These are phyloP conservation scores for Mechanitis mazaeus DNA, from an alignment of 2,888 invertebrate genomes.

Conservation along the genomic window DNA sequence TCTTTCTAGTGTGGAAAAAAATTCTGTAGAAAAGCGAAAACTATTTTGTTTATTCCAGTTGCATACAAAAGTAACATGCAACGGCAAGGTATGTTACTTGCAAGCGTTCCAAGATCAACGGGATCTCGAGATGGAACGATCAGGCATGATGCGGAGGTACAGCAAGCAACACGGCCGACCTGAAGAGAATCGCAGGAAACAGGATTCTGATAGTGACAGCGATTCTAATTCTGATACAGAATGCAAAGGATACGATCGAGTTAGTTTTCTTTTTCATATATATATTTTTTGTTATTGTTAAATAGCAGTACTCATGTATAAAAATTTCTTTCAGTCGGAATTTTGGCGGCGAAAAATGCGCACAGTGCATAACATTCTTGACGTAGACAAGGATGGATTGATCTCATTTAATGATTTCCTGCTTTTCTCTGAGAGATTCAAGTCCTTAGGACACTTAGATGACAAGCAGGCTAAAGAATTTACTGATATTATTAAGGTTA, in stretches of 20 bases:
- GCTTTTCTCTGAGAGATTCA: slow-evolving; percentile 84
- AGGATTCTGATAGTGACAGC: slow-evolving; percentile 72
- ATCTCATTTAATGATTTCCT: slow-evolving; percentile 89
- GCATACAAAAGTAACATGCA: slow-evolving; percentile 57
- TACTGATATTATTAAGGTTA: slow-evolving; percentile 81
- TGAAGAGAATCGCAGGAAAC: slow-evolving; percentile 60
- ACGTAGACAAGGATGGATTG: slow-evolving; percentile 90
- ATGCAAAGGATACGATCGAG: slow-evolving; percentile 69
- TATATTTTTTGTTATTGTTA: slow-evolving; percentile 1
- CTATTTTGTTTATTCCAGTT: slow-evolving; percentile 36
- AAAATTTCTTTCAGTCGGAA: slow-evolving; percentile 57
- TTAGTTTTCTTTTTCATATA: slow-evolving; percentile 39
- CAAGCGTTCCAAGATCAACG: slow-evolving; percentile 37
- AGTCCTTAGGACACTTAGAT: slow-evolving; percentile 83
- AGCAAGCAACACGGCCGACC: slow-evolving; percentile 70
- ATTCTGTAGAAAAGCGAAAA: neutral
- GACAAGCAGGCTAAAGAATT: slow-evolving; percentile 82
- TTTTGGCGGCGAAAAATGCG: slow-evolving; percentile 93
- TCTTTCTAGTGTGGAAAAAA: no score
- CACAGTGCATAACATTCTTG: slow-evolving; percentile 87
- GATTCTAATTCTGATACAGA: slow-evolving; percentile 77
- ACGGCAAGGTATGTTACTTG: slow-evolving; percentile 56
- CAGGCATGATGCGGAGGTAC: slow-evolving; percentile 49
- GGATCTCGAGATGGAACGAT: slow-evolving; percentile 39
- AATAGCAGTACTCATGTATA: neutral